These are phyloP conservation scores for Hirtodrosophila histrioides DNA, from an alignment of 2,888 invertebrate genomes.

Conservation along the genomic window DNA sequence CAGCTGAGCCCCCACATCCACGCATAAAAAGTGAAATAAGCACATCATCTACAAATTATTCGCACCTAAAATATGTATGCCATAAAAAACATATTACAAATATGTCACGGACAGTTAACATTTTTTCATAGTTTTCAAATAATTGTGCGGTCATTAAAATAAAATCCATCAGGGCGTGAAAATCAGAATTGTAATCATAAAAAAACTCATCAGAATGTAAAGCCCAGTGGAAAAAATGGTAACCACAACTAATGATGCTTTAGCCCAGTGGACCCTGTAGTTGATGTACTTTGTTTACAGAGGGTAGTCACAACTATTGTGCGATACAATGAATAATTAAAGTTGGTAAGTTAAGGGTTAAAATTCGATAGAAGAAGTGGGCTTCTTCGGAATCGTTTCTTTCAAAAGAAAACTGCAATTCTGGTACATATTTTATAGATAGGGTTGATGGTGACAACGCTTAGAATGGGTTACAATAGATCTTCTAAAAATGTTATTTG, in stretches of 20 bases:
- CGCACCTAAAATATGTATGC: conserved; percentile 18
- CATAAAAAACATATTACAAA: conserved; percentile 40
- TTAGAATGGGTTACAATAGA: no score
- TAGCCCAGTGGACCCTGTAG: not conserved
- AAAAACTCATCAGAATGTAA: not conserved
- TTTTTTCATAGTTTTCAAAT: conserved; percentile 15
- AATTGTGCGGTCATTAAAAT: conserved; percentile 45
- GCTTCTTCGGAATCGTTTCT: no score
- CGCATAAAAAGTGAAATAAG: not conserved
- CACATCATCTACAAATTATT: conserved; percentile 24
- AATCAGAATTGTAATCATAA: conserved; percentile 12
- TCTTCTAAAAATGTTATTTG: no score
- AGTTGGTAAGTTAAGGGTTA: no score
- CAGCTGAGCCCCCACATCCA: not conserved
- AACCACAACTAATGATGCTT: conserved; percentile 54
- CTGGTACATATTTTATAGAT: no score
- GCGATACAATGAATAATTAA: no score
- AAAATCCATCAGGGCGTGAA: conserved; percentile 35
- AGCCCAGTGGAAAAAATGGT: conserved; percentile 49
- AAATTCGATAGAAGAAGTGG: no score
- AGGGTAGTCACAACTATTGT: conserved; percentile 4
- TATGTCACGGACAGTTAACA: conserved; percentile 10
- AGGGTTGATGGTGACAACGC: no score
- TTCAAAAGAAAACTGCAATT: no score
- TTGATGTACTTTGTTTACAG: not conserved